A percentile compares a stretch with the other conserved stretches of the same genome.
Evolutionary conservation across 2,888 invertebrate species (phyloP).

Genomic region (Agrochola macilenta): DNA sequence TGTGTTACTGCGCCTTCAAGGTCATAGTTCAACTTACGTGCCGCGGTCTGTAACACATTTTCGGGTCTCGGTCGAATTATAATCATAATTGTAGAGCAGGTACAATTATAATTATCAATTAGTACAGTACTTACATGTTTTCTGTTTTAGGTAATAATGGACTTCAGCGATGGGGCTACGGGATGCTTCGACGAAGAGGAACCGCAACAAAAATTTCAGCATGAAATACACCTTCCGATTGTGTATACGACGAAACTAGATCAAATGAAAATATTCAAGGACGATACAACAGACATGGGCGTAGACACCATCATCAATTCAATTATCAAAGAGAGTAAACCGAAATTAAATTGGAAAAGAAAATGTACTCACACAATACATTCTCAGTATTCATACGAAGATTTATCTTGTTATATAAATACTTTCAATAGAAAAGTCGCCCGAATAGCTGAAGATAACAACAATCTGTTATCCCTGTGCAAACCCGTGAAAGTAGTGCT

Average conservation of each 20-base stretch:
- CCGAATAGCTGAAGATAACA: slow-evolving; percentile 9
- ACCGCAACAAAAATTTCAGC: background rate
- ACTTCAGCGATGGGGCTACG: slow-evolving; percentile 2
- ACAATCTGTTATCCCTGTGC: slow-evolving; percentile 24
- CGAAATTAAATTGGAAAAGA: slow-evolving; percentile 29
- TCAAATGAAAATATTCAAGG: slow-evolving; percentile 44
- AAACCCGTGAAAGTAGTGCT: slow-evolving; percentile 51
- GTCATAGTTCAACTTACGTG: too few relatives aligned
- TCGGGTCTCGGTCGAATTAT: too few relatives aligned
- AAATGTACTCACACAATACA: background rate
- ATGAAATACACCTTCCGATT: slow-evolving; percentile 7
- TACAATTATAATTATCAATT: too few relatives aligned
- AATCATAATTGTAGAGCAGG: too few relatives aligned
- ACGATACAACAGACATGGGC: background rate
- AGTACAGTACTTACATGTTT: background rate
- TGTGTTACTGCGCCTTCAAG: too few relatives aligned
- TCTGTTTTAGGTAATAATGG: slow-evolving; percentile 37
- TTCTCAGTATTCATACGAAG: slow-evolving; percentile 11
- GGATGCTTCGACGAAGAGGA: background rate
- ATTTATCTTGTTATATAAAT: slow-evolving; percentile 23
- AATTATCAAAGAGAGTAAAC: slow-evolving; percentile 51
- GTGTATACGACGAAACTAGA: slow-evolving; percentile 57
- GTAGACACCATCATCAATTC: slow-evolving; percentile 12
- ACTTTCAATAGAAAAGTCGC: slow-evolving; percentile 40
- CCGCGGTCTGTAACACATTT: too few relatives aligned